Evolutionary conservation across 2,888 invertebrate genomes (phyloP).

Genomic region (Fissipunctia ypsillon): DNA sequence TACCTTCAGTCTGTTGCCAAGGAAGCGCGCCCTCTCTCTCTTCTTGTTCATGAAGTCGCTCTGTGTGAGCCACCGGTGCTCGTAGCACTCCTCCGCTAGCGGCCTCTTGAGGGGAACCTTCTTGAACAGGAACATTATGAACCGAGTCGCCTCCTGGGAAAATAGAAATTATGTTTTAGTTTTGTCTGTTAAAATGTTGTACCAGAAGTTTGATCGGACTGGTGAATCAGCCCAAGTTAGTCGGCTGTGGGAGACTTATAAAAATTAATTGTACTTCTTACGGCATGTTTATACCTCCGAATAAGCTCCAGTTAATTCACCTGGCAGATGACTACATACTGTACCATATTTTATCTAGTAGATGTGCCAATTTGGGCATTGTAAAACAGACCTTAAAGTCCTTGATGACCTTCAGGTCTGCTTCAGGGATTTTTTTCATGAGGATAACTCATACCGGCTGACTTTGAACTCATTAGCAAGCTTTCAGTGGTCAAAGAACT

Average conservation of each 20-base stretch:
- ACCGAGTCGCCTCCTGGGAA: constrained; percentile 91
- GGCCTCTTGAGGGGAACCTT: constrained; percentile 98
- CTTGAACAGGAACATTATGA: constrained; percentile 98
- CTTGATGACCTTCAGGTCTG: too few species aligned
- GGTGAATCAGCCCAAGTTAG: not conserved
- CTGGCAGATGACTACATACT: too few species aligned
- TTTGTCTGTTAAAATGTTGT: not conserved
- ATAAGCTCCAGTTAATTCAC: too few species aligned
- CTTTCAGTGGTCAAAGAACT: too few species aligned
- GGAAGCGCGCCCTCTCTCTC: constrained; percentile 96
- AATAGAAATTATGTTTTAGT: not conserved
- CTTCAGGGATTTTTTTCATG: too few species aligned
- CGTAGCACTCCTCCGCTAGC: constrained; percentile 97
- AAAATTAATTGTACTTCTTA: too few species aligned
- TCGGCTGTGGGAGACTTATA: not conserved
- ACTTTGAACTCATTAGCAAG: too few species aligned
- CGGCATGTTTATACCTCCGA: too few species aligned
- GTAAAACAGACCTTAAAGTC: too few species aligned
- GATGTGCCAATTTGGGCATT: too few species aligned
- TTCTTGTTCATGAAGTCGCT: constrained; percentile 98
- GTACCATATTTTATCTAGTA: too few species aligned
- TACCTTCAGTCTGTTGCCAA: constrained; percentile 95
- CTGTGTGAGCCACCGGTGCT: constrained; percentile 98
- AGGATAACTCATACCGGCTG: too few species aligned
- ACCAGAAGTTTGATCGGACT: not conserved